Evolutionary conservation across 2,797 vertebrate species (phyloP).

Genomic region (Channallabes apus): DNA sequence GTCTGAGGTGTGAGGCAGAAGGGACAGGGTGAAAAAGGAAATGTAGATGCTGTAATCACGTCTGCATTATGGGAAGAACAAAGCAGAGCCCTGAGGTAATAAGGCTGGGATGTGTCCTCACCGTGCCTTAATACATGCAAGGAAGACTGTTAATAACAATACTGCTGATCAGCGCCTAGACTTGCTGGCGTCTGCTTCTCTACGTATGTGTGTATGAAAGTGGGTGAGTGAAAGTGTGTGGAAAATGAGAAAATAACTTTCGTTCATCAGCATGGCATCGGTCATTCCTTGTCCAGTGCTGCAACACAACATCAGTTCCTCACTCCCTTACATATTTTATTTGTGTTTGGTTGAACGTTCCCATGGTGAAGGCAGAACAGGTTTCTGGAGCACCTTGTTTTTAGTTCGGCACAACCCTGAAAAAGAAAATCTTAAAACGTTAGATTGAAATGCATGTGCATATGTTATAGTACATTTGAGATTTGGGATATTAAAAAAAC

Average conservation of each 20-base stretch:
- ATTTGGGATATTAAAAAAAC: not conserved
- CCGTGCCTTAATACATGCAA: slow-evolving; percentile 67
- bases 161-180: slow-evolving; percentile 69
- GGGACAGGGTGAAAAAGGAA: slow-evolving; percentile 57
- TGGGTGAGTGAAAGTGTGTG: slow-evolving; percentile 41
- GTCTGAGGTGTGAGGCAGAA: slow-evolving; percentile 59
- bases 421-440: not conserved
- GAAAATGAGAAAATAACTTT: slow-evolving; percentile 31
- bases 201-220: slow-evolving; percentile 50
- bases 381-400: not conserved
- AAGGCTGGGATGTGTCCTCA: slow-evolving; percentile 70
- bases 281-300: slow-evolving; percentile 63
- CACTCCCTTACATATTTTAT: slow-evolving; percentile 64
- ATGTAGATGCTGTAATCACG: slow-evolving; percentile 76
- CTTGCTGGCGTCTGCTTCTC: slow-evolving; percentile 72
- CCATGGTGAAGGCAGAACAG: not conserved
- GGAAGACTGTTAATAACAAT: slow-evolving; percentile 70
- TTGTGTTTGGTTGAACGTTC: slow-evolving; percentile 16
- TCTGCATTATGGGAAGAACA: slow-evolving; percentile 72
- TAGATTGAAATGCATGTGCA: not conserved
- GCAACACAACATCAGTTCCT: slow-evolving; percentile 70
- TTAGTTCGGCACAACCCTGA: not conserved
- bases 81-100: slow-evolving; percentile 76
- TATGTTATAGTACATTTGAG: not conserved
- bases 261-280: slow-evolving; percentile 16